Evolutionary conservation across 35 echinoderm and acorn worm species (phyloP).

Genomic region (Hemicentrotus pulcherrimus): DNA sequence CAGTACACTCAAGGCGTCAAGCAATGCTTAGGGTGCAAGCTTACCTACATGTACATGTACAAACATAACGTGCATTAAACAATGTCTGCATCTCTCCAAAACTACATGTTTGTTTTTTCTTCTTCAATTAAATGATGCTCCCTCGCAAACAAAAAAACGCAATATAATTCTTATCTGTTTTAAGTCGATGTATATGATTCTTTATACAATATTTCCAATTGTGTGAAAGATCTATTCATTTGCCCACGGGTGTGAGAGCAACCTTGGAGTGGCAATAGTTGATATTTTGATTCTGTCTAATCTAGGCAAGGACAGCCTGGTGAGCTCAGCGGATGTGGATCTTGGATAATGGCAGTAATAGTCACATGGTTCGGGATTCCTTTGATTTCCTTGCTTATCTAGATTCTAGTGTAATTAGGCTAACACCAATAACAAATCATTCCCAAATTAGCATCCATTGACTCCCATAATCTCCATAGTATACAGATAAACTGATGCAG

Average conservation of each 20-base stretch:
- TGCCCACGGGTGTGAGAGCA: background rate
- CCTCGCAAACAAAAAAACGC: no score
- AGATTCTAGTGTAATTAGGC: background rate
- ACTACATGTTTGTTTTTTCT: no score
- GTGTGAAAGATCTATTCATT: background rate
- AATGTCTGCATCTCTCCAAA: no score
- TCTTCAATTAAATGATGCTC: no score
- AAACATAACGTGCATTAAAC: no score
- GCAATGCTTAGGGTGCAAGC: no score
- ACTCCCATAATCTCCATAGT: background rate
- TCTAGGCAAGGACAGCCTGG: background rate
- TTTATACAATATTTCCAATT: background rate
- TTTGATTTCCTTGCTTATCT: background rate
- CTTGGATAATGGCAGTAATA: background rate
- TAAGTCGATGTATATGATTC: background rate
- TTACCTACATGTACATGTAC: no score
- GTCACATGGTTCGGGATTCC: background rate
- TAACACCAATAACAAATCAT: background rate
- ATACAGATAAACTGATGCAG: background rate
- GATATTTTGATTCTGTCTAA: constrained; percentile 18
- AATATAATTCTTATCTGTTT: no score
- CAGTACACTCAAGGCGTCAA: no score
- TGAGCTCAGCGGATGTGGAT: background rate
- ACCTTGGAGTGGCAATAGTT: background rate
- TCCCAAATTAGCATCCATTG: background rate